A percentile compares a stretch with the other conserved stretches of the same genome.
phyloP scores from a whole-genome alignment of 2,888 invertebrate species.

The Drosophila paranaensis region DNA sequence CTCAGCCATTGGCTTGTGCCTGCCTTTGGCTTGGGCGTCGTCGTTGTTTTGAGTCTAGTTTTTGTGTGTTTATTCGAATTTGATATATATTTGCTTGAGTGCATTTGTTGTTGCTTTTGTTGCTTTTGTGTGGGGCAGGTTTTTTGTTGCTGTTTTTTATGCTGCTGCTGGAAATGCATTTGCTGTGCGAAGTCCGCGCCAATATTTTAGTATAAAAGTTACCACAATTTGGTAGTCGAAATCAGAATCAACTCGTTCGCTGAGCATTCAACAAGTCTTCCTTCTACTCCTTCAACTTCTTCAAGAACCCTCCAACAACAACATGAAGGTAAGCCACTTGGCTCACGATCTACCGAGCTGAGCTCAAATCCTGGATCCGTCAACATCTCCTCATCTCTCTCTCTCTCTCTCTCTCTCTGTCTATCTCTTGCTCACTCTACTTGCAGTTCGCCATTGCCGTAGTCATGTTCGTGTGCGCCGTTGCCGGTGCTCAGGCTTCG shows the following conservation, averaged over 20 bases:
- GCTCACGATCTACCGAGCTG: background rate
- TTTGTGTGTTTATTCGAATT: slow-evolving; percentile 65
- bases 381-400: background rate
- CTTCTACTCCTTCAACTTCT: slow-evolving; percentile 66
- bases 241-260: slow-evolving; percentile 84
- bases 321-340: slow-evolving; percentile 82
- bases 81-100: slow-evolving; percentile 63
- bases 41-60: slow-evolving; percentile 61
- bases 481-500: slow-evolving; percentile 83
- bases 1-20: slow-evolving; percentile 55
- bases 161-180: slow-evolving; percentile 42
- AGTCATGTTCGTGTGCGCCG: slow-evolving; percentile 83
- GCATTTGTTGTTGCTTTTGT: slow-evolving; percentile 40
- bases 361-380: background rate
- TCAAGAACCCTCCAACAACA: slow-evolving; percentile 67
- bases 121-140: slow-evolving; percentile 62
- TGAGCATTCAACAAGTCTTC: slow-evolving; percentile 82
- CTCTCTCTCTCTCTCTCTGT: background rate
- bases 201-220: slow-evolving; percentile 83
- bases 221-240: slow-evolving; percentile 80
- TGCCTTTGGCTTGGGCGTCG: slow-evolving; percentile 54
- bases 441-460: slow-evolving; percentile 82
- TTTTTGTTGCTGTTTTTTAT: slow-evolving; percentile 35
- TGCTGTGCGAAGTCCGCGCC: slow-evolving; percentile 52
- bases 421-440: background rate